Percentiles rank a stretch among this genome's conserved stretches.
phyloP scores from a whole-genome alignment of 2,888 invertebrate species.

The Perithous albicinctus region DNA sequence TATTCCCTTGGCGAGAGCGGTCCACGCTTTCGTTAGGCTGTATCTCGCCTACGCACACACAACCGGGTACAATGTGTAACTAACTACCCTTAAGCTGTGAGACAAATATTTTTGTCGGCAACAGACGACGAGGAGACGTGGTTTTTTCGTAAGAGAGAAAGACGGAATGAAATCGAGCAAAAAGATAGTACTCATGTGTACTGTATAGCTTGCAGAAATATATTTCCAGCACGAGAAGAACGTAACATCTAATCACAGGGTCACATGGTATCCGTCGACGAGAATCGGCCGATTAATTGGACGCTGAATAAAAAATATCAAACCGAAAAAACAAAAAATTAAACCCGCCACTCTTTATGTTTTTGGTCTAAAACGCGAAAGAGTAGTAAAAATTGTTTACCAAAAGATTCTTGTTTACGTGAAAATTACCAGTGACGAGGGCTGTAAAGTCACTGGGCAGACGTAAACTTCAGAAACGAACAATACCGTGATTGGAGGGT shows the following conservation, averaged over 20 bases:
- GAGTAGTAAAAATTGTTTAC: too few species aligned
- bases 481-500: constrained; percentile 15
- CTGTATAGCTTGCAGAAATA: not conserved
- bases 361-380: too few species aligned
- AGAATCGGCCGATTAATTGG: not conserved
- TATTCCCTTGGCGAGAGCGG: constrained; percentile 46
- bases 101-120: constrained; percentile 75
- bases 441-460: not conserved
- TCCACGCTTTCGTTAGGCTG: constrained; percentile 64
- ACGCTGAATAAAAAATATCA: not conserved
- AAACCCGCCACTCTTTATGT: too few species aligned
- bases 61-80: constrained; percentile 55
- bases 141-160: constrained; percentile 36
- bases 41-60: constrained; percentile 70
- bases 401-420: not conserved
- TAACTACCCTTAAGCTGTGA: constrained; percentile 70
- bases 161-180: constrained; percentile 23
- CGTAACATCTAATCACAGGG: not conserved
- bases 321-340: not conserved
- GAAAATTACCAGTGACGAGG: not conserved
- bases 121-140: constrained; percentile 46
- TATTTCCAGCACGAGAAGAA: not conserved
- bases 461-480: not conserved
- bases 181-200: constrained; percentile 20
- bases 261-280: not conserved